phyloP scores from a whole-genome alignment of 2,797 vertebrate species.

The Eulemur coronatus region DNA sequence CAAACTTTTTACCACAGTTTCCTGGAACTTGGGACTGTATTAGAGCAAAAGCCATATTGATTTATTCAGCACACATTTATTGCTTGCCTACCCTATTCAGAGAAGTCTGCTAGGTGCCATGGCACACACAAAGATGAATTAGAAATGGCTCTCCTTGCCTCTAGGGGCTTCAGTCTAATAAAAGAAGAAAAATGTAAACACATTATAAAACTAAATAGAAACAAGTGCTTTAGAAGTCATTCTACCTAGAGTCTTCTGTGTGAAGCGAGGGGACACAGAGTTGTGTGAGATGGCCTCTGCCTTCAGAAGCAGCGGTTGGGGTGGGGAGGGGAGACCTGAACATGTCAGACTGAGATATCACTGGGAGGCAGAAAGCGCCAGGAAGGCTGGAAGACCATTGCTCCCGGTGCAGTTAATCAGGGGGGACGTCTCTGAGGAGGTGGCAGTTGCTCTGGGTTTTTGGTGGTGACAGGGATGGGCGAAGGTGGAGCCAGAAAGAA shows the following conservation, averaged over 20 bases:
- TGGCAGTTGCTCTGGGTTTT: not conserved
- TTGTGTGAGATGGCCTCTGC: not conserved
- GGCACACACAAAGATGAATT: not conserved
- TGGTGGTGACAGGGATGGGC: not conserved
- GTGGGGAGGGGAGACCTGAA: not conserved
- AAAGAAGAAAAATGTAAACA: not conserved
- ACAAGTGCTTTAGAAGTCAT: not conserved
- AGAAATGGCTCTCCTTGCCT: not conserved
- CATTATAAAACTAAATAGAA: not conserved
- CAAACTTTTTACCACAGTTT: not conserved
- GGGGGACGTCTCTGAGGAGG: not conserved
- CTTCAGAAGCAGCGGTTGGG: not conserved
- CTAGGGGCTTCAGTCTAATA: not conserved
- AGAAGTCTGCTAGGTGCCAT: not conserved
- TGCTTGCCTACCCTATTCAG: not conserved
- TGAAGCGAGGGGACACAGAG: not conserved
- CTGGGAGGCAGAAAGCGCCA: not conserved
- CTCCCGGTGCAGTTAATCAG: not conserved
- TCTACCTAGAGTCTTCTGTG: not conserved
- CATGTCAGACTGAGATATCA: not conserved
- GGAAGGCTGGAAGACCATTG: fast-evolving
- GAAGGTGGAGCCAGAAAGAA: not conserved
- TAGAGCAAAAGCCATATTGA: not conserved
- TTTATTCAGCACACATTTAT: not conserved
- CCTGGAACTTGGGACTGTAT: not conserved